A percentile compares a stretch with the other conserved stretches of the same genome.
phyloP scores from a whole-genome alignment of 2,113 vertebrate species.

The Hystrix cristata region DNA sequence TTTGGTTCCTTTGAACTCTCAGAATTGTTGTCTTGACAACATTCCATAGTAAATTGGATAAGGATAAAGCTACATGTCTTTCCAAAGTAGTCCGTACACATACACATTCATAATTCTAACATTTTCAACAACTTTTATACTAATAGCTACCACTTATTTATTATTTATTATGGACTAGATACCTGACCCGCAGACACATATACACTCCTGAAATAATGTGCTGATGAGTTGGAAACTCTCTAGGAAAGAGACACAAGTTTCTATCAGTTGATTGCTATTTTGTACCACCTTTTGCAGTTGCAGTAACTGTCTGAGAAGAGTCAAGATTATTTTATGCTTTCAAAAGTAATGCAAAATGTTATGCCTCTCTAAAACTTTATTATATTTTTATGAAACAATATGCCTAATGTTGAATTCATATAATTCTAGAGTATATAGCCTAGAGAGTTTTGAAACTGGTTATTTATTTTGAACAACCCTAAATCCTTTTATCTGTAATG shows the following conservation, averaged over 20 bases:
- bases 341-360: slow-evolving; percentile 25
- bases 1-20: background rate
- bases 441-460: background rate
- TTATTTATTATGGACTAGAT: background rate
- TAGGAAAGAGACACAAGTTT: background rate
- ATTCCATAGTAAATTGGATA: background rate
- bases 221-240: background rate
- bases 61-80: background rate
- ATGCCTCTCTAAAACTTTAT: slow-evolving; percentile 60
- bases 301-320: background rate
- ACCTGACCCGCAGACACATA: background rate
- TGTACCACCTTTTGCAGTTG: background rate
- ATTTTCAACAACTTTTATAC: background rate
- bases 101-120: background rate
- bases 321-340: background rate
- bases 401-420: background rate
- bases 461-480: slow-evolving; percentile 47
- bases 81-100: background rate
- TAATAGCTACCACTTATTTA: background rate
- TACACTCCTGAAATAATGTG: background rate
- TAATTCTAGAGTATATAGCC: background rate
- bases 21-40: background rate
- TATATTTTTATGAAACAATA: slow-evolving; percentile 64
- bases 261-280: background rate
- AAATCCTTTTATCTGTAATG: background rate